Base-by-base conservation (phyloP, 2,797 vertebrate species). In the Cottoperca gobio region DNA sequence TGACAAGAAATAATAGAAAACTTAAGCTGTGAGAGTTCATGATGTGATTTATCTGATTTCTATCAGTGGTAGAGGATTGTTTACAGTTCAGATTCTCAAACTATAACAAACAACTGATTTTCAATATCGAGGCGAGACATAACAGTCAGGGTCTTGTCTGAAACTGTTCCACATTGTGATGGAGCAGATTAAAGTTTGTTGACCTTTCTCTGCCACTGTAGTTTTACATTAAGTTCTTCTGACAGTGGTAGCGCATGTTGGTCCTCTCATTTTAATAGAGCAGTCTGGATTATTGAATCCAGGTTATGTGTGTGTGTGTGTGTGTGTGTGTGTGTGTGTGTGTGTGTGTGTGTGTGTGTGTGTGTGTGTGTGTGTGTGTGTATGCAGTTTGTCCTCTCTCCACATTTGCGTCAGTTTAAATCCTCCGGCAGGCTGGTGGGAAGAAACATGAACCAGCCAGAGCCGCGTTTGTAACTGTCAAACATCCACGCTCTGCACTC, bases 391-490 rank as follows among this genome's bases (percentile, higher is more conserved):
- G 73, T 79, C 50, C 78, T 81, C 70, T 40, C 60, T 76, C 70
- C 78, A 88, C 80, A 82, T 86, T 87, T 86, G 74, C 66, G 78
- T 93, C 86, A 84, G 81, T 90, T 89, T 91, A 88, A 90, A 70
- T 83, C 71, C 58, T 87, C 77, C 78, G 59, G 35, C 23, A 45
- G 45, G 57, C 73, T 68, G 69, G 78, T 84, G 86, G 77, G 68
- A 78, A 61, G 89, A 91, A 93, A 94, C 76, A 63, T 48, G 67
- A 91, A 91, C 81, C 88, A 91, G 90, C 84, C 89, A 90, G 86
- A 86, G 85, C 86, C 61, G 79, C 83, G 78, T 91, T 94, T 92
- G 86, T 87, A 93, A 55, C 90, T 93, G 93, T 94, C 93, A 94
- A 90, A 93, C 89, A 90, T 92, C 78, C 59, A 42, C 55, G 33